Conservation (phyloP, 2,113 vertebrate genomes). For the Coptodon bakossiorum region DNA sequence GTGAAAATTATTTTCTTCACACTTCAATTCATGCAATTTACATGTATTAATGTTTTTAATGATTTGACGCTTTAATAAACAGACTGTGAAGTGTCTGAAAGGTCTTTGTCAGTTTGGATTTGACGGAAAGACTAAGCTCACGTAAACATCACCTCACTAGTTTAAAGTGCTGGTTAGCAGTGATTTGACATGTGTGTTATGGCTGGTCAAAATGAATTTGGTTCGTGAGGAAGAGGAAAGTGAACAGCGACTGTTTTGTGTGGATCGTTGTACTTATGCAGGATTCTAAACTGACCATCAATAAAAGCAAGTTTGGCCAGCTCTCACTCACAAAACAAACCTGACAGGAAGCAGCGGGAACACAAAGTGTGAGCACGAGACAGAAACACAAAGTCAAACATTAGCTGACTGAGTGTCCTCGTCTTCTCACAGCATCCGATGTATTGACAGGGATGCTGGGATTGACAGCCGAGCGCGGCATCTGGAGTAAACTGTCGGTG, state of each 20-base stretch:
- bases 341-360: background rate
- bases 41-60: constrained; percentile 32
- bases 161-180: background rate
- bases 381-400: background rate
- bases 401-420: background rate
- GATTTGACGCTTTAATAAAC: constrained; percentile 23
- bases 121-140: background rate
- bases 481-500: background rate
- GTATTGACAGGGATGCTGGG: background rate
- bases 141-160: background rate
- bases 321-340: background rate
- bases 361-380: background rate
- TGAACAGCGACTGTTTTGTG: background rate
- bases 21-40: constrained; percentile 39
- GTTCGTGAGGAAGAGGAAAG: background rate
- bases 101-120: constrained; percentile 12
- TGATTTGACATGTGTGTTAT: background rate
- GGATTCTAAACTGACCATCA: constrained; percentile 11
- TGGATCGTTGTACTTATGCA: background rate
- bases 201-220: background rate
- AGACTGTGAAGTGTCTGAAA: constrained; percentile 3
- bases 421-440: background rate
- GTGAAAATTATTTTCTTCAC: constrained; percentile 33
- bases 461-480: background rate
- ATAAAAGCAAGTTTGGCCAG: background rate